Conservation (phyloP, 2,797 vertebrate species). For the Oreortyx pictus region DNA sequence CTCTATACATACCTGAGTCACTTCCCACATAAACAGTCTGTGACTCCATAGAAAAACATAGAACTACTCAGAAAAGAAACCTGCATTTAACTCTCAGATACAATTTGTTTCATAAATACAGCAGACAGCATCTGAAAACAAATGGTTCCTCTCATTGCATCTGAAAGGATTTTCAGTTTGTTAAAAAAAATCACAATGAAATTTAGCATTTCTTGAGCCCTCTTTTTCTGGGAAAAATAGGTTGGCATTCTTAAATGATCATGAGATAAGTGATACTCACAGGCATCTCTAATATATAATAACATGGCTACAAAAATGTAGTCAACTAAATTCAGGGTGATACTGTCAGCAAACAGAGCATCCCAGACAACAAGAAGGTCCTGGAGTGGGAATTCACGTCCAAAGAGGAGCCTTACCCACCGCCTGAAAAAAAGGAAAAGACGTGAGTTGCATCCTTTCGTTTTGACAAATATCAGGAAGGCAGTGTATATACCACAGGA, state of each 20-base stretch:
- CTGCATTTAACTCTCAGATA: constrained; percentile 63
- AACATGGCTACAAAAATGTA: constrained; percentile 98
- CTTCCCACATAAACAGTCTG: constrained; percentile 11
- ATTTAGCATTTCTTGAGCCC: background rate
- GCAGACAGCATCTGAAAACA: constrained; percentile 28
- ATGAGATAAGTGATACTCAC: constrained; percentile 81
- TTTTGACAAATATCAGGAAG: background rate
- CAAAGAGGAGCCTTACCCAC: constrained; percentile 96
- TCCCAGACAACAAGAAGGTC: constrained; percentile 98
- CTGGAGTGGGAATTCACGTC: constrained; percentile 95
- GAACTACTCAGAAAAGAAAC: constrained; percentile 67
- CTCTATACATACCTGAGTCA: constrained; percentile 76
- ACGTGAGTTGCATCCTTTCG: background rate
- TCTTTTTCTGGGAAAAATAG: background rate
- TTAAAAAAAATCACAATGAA: constrained; percentile 9
- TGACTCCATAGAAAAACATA: constrained; percentile 18
- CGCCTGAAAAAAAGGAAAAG: constrained; percentile 80
- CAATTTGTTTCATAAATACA: constrained; percentile 63
- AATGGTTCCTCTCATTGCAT: background rate
- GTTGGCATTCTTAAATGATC: background rate
- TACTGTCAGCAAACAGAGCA: constrained; percentile 94
- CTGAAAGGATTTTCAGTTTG: background rate
- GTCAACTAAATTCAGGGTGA: constrained; percentile 94
- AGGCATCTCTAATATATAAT: constrained; percentile 95
- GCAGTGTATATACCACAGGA: background rate